Percentiles rank a stretch among this genome's conserved stretches.
Conservation (phyloP, 1,140 invertebrate species). For the Onthophagus taurus region DNA sequence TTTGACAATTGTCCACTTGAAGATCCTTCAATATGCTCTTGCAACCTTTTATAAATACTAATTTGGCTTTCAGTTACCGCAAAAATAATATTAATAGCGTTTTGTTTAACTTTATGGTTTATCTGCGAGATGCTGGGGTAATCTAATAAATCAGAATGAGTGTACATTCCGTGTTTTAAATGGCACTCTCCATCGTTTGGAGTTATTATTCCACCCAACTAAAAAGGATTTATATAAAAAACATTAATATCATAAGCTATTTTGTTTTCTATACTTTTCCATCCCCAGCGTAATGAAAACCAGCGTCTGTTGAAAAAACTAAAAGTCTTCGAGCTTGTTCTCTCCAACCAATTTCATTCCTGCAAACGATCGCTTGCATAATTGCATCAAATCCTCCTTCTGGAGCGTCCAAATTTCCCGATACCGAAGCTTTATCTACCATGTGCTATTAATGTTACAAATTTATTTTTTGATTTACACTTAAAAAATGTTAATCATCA, state of each 20-base stretch:
- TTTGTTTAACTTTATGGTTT: constrained; percentile 55
- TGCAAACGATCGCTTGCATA: constrained; percentile 62
- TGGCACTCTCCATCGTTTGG: constrained; percentile 82
- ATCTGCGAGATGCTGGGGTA: constrained; percentile 61
- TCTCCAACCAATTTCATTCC: constrained; percentile 53
- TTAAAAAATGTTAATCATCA: too few species aligned
- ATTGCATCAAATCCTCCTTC: constrained; percentile 75
- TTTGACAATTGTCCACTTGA: constrained; percentile 54
- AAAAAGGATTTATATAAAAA: constrained; percentile 18
- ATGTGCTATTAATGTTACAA: constrained; percentile 35
- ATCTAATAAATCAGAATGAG: constrained; percentile 50
- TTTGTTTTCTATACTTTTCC: constrained; percentile 41
- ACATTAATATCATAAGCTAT: constrained; percentile 3
- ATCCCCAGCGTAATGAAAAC: constrained; percentile 55
- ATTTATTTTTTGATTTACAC: too few species aligned
- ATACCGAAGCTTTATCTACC: constrained; percentile 45
- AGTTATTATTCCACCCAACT: constrained; percentile 71
- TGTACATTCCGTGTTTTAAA: constrained; percentile 58
- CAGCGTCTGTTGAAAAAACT: constrained; percentile 51
- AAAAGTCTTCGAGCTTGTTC: constrained; percentile 50
- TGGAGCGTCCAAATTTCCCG: constrained; percentile 60
- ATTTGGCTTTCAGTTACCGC: constrained; percentile 60
- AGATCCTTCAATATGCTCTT: constrained; percentile 51
- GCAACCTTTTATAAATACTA: constrained; percentile 56
- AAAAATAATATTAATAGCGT: constrained; percentile 78